Base-by-base conservation (phyloP, 2,797 vertebrate genomes). In the Ctenopoma multispine region DNA sequence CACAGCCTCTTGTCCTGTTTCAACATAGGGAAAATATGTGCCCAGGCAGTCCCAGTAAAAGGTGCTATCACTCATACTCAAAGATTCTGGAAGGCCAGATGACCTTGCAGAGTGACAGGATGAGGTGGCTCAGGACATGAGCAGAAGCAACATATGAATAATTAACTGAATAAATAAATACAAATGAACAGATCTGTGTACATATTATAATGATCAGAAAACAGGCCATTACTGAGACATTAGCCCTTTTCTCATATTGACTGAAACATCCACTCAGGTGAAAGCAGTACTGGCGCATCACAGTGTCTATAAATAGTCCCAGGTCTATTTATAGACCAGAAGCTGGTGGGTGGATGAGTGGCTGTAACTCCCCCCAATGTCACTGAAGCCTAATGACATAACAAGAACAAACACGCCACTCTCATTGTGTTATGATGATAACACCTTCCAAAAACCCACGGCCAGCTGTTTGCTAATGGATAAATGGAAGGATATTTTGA, bases 251-350 rank as follows among this genome's bases (percentile, higher is more conserved):
- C n/a, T 63, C 34, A 29, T 56, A 64, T 60, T 78, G 72, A 72
- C 54, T 50, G 81, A 80, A 74, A 64, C 23, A 13, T 73, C 43
- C 41, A 49, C 43, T 43, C 17, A 43, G 40, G 5, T n/a, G 7
- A n/a, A 66, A 49, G 50, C 58, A 69, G 21, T 36, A 27, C 40
- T 27, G 41, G 34, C 40, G 59, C 66, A 11, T 79, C 81, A 83
- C 65, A 67, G 51, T 48, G 66, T 75, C 85, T 91, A 89, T 75
- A 88, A 88, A 90, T 88, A 77, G 81, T 83, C 83, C 53, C 59
- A 17, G 63, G 27, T 79, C 85, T 92, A 90, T 92, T 88, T 92
- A 81, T 90, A 92, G 90, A 54, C 48, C 4, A 9, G 8, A 11
- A 11, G 44, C 44, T 46, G 57, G 69, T 79, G 83, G 65, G 83